Base-by-base conservation (phyloP, 2,888 invertebrate genomes). In the Drymonia ruficornis region DNA sequence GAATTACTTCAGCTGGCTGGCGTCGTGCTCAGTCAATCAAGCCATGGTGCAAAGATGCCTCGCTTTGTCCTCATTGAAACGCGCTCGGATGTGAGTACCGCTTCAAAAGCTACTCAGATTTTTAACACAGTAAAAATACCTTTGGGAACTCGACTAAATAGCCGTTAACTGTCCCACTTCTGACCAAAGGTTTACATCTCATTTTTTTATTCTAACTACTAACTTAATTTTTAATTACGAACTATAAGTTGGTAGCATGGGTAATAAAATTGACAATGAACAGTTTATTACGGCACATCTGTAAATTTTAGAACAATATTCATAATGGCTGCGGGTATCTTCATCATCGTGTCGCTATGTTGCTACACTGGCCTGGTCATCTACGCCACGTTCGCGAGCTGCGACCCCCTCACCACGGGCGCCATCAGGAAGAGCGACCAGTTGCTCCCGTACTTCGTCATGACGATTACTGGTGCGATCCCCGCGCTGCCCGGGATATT, bases 21-120 rank as follows among this genome's bases (percentile, higher is more conserved):
- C 96, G 0, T 95, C 96, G 0, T 97, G 96, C 78, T 96, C 96
- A 0, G 96, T 96, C 13, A 97, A 97, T 82, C 97, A 97, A 84
- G 96, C 97, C 0, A 97, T 97, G 96, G 96, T 98, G 1, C 97
- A 98, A 76, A 89, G 97, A 64, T 97, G 97, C 70, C 89, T 97
- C 2, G 95, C 97, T 0, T 94, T 97, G 82, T 95, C 96, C 0
- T 94, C 96, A 12, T 83, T 96, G 34, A 93, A 86, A 73, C 94
- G 95, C 67, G 96, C 97, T 19, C 94, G 95, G 80, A 93, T 94
- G 96, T 96, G 86, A 93, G 94, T 90, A 52, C 5, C 16, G 16
- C 5, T 49, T 42, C 9, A 13, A 18, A 16, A 6, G 11, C 11
- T 42, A 8, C 11, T 1, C 4, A 42, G 18, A n/a, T 36, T 36